Evolutionary conservation across 2,797 vertebrate species (phyloP).

Genomic region (Rhinophrynus dorsalis): DNA sequence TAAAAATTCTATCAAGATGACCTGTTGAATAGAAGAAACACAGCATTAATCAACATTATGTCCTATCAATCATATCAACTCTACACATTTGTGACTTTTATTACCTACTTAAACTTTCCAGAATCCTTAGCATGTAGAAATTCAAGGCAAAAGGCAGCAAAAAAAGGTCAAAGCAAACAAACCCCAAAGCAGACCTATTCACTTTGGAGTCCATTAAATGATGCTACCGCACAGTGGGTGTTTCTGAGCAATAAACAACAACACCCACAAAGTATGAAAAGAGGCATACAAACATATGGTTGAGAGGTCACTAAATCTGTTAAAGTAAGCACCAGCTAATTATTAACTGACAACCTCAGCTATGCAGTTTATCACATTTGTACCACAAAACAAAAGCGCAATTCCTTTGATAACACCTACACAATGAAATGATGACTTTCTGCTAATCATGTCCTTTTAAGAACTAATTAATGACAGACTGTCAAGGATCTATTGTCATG

Average conservation of each 20-base stretch:
- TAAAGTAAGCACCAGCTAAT: conserved; percentile 15
- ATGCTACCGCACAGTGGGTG: conserved; percentile 60
- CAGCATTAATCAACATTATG: conserved; percentile 40
- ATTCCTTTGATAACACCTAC: conserved; percentile 25
- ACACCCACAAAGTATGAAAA: conserved; percentile 18
- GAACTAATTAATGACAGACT: conserved; percentile 45
- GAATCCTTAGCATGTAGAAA: not conserved
- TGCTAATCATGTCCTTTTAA: conserved; percentile 42
- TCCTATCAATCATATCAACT: conserved; percentile 13
- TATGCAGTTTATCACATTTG: conserved; percentile 18
- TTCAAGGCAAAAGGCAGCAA: not conserved
- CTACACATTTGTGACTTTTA: conserved; percentile 33
- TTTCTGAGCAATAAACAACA: conserved; percentile 49
- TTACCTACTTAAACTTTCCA: conserved; percentile 19
- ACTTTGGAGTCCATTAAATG: conserved; percentile 73
- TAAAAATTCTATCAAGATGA: conserved; percentile 99
- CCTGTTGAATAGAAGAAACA: conserved; percentile 74
- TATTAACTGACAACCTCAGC: conserved; percentile 25
- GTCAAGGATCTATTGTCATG: conserved; percentile 21
- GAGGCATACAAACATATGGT: conserved; percentile 24
- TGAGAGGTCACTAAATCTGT: conserved; percentile 28
- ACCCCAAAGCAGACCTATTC: conserved; percentile 68
- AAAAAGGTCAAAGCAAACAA: conserved; percentile 61
- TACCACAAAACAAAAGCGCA: not conserved
- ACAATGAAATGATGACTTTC: conserved; percentile 23